Conservation (phyloP, 1,140 invertebrate species). For the Drosophila sp. region DNA sequence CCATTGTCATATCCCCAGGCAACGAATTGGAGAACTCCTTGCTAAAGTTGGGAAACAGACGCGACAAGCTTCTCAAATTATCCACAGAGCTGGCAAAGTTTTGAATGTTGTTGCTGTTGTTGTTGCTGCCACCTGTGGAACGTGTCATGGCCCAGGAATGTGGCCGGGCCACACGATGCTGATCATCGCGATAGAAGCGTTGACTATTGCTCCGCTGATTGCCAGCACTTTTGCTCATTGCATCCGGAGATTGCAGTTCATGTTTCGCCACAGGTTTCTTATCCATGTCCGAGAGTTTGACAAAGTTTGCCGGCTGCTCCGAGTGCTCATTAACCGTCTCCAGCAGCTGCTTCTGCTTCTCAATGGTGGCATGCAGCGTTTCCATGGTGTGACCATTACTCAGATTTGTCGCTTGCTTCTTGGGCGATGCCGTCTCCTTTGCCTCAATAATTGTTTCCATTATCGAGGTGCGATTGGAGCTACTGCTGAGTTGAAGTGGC, state of each 20-base stretch:
- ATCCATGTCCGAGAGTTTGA: conserved; percentile 87
- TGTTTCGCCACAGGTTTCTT: conserved; percentile 83
- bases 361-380: conserved; percentile 81
- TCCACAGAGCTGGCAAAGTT: conserved; percentile 84
- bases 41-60: conserved; percentile 85
- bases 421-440: conserved; percentile 82
- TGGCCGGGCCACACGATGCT: conserved; percentile 51
- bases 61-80: conserved; percentile 79
- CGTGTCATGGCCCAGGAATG: conserved; percentile 87
- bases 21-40: conserved; percentile 83
- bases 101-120: conserved; percentile 74
- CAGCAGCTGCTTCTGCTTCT: conserved; percentile 82
- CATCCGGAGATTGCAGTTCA: conserved; percentile 76
- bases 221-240: conserved; percentile 79
- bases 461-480: conserved; percentile 68
- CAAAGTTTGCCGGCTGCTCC: conserved; percentile 82
- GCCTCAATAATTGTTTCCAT: conserved; percentile 84
- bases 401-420: conserved; percentile 55
- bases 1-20: conserved; percentile 71
- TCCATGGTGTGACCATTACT: conserved; percentile 80
- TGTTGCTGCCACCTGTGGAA: conserved; percentile 85
- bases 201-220: conserved; percentile 80
- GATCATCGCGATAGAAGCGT: conserved; percentile 87
- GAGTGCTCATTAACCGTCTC: conserved; percentile 81
- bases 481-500: conserved; percentile 51